phyloP scores from a whole-genome alignment of 2,888 invertebrate genomes.

The Rhogogaster chlorosoma region DNA sequence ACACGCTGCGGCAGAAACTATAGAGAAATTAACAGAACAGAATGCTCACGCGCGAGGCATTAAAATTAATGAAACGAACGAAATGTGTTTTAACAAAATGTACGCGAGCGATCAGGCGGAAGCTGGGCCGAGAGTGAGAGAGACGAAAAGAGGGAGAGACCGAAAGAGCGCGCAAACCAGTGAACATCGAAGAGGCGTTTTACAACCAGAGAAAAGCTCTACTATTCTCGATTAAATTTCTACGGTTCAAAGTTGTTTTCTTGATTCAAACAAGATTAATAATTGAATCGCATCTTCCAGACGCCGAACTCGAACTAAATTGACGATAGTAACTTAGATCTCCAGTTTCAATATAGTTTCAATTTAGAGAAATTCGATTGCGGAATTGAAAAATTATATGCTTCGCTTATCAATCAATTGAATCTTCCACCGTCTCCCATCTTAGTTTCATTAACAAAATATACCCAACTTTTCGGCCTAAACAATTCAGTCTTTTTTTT shows the following conservation, averaged over 20 bases:
- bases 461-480: neutral
- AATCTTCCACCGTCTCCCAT: neutral
- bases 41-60: constrained; percentile 69
- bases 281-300: neutral
- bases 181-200: constrained; percentile 47
- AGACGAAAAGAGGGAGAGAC: constrained; percentile 5
- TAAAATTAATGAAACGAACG: constrained; percentile 76
- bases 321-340: neutral
- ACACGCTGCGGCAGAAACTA: constrained; percentile 55
- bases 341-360: constrained; percentile 1
- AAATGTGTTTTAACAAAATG: constrained; percentile 74
- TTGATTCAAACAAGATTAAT: constrained; percentile 30
- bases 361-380: neutral
- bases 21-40: constrained; percentile 63
- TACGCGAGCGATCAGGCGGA: constrained; percentile 74
- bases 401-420: neutral
- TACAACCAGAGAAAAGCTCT: constrained; percentile 44
- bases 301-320: neutral
- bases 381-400: neutral
- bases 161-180: constrained; percentile 37
- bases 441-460: neutral
- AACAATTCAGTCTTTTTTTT: neutral
- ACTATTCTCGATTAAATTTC: constrained; percentile 36
- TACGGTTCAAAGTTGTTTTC: constrained; percentile 17
- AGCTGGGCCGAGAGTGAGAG: constrained; percentile 61